These are phyloP conservation scores for Zophobas atratus DNA, from an alignment of 1,140 invertebrate genomes.

Conservation along the genomic window DNA sequence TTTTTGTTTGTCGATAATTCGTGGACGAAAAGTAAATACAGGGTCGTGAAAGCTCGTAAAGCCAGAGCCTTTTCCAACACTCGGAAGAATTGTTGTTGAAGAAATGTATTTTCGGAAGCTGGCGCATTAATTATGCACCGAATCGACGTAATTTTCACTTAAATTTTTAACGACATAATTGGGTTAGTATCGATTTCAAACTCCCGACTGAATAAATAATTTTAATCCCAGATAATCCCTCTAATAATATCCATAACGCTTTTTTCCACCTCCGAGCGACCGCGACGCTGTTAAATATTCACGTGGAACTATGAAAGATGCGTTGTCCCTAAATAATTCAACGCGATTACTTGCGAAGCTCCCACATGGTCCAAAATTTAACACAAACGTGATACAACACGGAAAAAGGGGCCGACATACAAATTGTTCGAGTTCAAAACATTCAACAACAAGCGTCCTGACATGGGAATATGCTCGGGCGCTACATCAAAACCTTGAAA, in stretches of 20 bases:
- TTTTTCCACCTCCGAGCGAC: constrained; percentile 28
- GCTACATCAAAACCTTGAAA: constrained; percentile 26
- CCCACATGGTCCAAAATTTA: constrained; percentile 36
- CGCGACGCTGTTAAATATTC: constrained; percentile 34
- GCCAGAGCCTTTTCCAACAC: neutral
- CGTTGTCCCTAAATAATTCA: constrained; percentile 27
- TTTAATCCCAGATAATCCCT: constrained; percentile 42
- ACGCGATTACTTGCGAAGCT: constrained; percentile 31
- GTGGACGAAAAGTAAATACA: neutral
- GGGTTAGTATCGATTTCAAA: constrained; percentile 39
- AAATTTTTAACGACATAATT: constrained; percentile 39
- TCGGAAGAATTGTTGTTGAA: constrained; percentile 1
- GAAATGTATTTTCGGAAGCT: constrained; percentile 36
- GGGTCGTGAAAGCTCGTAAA: neutral
- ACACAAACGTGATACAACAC: constrained; percentile 24
- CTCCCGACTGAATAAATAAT: constrained; percentile 37
- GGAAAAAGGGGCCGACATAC: constrained; percentile 17
- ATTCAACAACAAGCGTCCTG: constrained; percentile 16
- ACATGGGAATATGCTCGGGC: constrained; percentile 29
- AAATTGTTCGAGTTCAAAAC: constrained; percentile 18
- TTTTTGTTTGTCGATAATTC: constrained; percentile 17
- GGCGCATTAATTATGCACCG: constrained; percentile 26
- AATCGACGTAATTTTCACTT: constrained; percentile 38
- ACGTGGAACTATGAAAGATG: constrained; percentile 35
- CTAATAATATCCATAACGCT: constrained; percentile 42